A percentile compares a stretch with the other conserved stretches of the same genome.
Conservation (phyloP, 2,888 invertebrate species). For the Caenorhabditis wallacei region DNA sequence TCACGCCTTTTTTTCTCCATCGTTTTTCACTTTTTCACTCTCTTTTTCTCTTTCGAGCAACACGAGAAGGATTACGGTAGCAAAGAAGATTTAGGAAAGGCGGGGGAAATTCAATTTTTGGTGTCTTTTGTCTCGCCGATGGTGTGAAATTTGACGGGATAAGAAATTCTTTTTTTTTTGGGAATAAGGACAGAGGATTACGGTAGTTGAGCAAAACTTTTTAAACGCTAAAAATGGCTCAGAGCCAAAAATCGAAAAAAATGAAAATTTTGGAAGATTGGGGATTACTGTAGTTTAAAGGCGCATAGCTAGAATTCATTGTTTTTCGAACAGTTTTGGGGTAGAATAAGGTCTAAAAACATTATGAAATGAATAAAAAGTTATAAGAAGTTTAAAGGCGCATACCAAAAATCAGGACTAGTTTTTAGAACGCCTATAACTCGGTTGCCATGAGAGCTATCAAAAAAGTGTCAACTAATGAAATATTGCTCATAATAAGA, state of each 20-base stretch:
- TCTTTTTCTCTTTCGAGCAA: slow-evolving; percentile 5
- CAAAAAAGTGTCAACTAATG: too few relatives aligned
- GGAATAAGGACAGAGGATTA: neutral
- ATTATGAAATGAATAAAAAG: too few relatives aligned
- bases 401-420: too few relatives aligned
- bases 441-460: too few relatives aligned
- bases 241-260: neutral
- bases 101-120: slow-evolving; percentile 46
- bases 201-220: neutral
- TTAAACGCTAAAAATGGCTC: neutral
- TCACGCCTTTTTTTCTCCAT: slow-evolving; percentile 59
- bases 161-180: slow-evolving; percentile 1
- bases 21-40: slow-evolving; percentile 12
- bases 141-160: slow-evolving; percentile 59
- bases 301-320: too few relatives aligned
- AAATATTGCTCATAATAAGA: too few relatives aligned
- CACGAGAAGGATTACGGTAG: slow-evolving; percentile 31
- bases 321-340: too few relatives aligned
- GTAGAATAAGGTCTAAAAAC: too few relatives aligned
- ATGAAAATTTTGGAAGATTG: too few relatives aligned
- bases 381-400: slow-evolving; percentile 1
- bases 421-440: too few relatives aligned
- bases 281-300: too few relatives aligned
- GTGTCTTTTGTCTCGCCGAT: slow-evolving; percentile 46
- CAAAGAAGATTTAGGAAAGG: too few relatives aligned